Percentiles rank a stretch among this genome's conserved stretches.
These are phyloP conservation scores for Melanostigma gelatinosum DNA, from an alignment of 2,113 vertebrate genomes.

Conservation along the genomic window DNA sequence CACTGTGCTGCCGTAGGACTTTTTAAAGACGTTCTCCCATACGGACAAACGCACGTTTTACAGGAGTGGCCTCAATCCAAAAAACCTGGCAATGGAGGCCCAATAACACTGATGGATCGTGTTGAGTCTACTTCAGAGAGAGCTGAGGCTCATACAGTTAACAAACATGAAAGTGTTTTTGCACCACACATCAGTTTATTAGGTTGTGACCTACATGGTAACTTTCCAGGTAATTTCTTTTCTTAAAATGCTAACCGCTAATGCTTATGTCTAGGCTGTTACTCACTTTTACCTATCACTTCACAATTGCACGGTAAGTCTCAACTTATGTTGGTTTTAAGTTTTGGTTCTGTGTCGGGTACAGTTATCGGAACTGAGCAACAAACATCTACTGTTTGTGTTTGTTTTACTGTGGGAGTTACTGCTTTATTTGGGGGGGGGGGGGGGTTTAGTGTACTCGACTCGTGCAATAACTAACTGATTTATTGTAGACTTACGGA, in stretches of 20 bases:
- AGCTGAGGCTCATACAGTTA: background rate
- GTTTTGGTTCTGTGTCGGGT: background rate
- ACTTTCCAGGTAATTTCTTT: slow-evolving; percentile 3
- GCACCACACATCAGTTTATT: background rate
- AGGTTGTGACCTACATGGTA: background rate
- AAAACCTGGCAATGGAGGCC: background rate
- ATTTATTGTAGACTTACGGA: background rate
- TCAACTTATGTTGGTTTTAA: background rate
- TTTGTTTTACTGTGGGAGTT: background rate
- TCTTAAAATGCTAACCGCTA: background rate
- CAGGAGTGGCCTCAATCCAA: background rate
- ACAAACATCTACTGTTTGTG: background rate
- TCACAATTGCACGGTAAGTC: background rate
- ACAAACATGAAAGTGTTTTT: background rate
- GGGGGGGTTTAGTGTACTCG: background rate
- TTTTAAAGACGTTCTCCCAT: background rate
- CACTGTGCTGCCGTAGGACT: background rate
- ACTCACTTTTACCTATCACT: slow-evolving; percentile 22
- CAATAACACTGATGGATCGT: background rate
- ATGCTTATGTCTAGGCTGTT: background rate
- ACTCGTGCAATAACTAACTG: background rate
- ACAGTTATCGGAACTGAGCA: background rate
- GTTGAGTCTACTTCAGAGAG: slow-evolving; percentile 5
- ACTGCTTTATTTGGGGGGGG: background rate
- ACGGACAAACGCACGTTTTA: background rate